Conservation (phyloP, 1,140 invertebrate genomes). For the Drosophila aff. region DNA sequence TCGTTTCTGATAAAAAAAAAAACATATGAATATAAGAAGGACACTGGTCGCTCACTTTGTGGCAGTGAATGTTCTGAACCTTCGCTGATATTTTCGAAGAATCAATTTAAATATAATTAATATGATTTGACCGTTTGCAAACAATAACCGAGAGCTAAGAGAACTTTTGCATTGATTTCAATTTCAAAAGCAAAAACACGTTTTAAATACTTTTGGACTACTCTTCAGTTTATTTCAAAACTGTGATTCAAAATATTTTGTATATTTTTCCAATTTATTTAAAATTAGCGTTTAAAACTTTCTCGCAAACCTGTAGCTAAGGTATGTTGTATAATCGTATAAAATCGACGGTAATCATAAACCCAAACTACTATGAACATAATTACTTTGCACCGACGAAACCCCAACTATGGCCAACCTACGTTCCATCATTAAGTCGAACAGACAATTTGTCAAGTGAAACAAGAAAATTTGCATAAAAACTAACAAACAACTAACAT, state of each 20-base stretch:
- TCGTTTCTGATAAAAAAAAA: background rate
- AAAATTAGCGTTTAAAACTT: slow-evolving; percentile 1
- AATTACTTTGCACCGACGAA: slow-evolving; percentile 18
- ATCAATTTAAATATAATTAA: background rate
- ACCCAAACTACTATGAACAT: slow-evolving; percentile 43
- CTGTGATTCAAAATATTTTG: background rate
- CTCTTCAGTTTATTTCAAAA: background rate
- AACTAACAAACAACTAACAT: slow-evolving; percentile 79
- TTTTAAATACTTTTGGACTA: background rate
- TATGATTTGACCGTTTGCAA: no score
- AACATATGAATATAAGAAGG: fast-evolving
- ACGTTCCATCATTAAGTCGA: slow-evolving; percentile 75
- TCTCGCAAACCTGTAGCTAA: slow-evolving; percentile 6
- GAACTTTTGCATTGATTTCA: background rate
- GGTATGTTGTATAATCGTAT: background rate
- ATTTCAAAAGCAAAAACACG: no score
- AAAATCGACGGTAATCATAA: slow-evolving; percentile 25
- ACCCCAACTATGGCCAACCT: slow-evolving; percentile 25
- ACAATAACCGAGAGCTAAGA: background rate
- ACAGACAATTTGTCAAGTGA: slow-evolving; percentile 79
- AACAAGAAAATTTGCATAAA: slow-evolving; percentile 79
- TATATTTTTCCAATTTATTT: background rate
- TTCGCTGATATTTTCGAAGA: background rate
- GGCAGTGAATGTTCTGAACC: background rate
- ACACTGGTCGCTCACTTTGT: background rate